These are phyloP conservation scores for Trichogramma dendrolimi DNA, from an alignment of 2,888 invertebrate genomes.

Conservation along the genomic window DNA sequence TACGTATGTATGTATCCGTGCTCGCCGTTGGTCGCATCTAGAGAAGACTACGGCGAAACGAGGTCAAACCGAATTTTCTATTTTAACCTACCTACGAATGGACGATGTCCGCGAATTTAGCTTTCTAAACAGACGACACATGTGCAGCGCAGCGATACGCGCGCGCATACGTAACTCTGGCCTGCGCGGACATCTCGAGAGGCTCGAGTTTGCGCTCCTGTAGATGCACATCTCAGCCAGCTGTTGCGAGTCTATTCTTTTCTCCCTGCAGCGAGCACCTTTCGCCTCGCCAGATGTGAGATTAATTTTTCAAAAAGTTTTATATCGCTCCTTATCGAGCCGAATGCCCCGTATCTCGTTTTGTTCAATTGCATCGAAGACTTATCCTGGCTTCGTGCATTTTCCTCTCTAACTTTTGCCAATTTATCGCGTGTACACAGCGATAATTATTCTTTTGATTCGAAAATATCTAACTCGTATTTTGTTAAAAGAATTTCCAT, in stretches of 20 bases:
- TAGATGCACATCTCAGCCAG: conserved; percentile 13
- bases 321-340: too few species aligned
- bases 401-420: too few species aligned
- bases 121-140: conserved; percentile 47
- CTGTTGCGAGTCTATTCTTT: conserved; percentile 34
- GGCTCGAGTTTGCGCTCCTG: conserved; percentile 2
- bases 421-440: too few species aligned
- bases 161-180: not conserved
- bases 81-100: conserved; percentile 51
- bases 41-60: conserved; percentile 37
- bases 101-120: conserved; percentile 46
- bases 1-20: not conserved
- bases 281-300: conserved; percentile 9
- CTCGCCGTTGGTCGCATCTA: conserved; percentile 16
- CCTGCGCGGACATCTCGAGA: conserved; percentile 41
- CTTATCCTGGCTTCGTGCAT: too few species aligned
- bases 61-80: conserved; percentile 53
- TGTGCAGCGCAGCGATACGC: conserved; percentile 9
- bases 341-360: too few species aligned
- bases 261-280: not conserved
- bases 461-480: conserved; percentile 1
- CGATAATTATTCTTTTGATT: too few species aligned
- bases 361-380: too few species aligned
- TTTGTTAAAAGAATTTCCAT: conserved; percentile 23
- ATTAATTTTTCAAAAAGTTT: not conserved